Percentiles rank a stretch among this genome's conserved stretches.
Evolutionary conservation across 2,113 vertebrate genomes (phyloP).

Genomic region (Pangasianodon hypophthalmus): DNA sequence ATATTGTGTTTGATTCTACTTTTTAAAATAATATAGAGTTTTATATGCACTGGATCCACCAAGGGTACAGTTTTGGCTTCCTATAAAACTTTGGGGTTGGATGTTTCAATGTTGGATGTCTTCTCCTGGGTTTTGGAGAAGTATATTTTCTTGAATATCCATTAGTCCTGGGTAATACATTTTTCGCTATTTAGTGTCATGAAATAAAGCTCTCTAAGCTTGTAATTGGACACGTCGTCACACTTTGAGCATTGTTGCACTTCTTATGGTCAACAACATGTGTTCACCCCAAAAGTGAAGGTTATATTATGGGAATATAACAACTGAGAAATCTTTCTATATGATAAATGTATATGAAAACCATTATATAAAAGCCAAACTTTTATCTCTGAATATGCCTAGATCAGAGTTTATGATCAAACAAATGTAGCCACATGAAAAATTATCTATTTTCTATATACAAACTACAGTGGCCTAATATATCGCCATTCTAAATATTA

Average conservation of each 20-base stretch:
- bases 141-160: slow-evolving; percentile 9
- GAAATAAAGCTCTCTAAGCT: slow-evolving; percentile 1
- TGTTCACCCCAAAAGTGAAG: slow-evolving; percentile 1
- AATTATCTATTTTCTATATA: slow-evolving; percentile 54
- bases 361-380: slow-evolving; percentile 47
- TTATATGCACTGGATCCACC: slow-evolving; percentile 43
- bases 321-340: slow-evolving; percentile 23
- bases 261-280: background rate
- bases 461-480: slow-evolving; percentile 54
- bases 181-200: background rate
- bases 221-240: slow-evolving; percentile 3
- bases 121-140: slow-evolving; percentile 19
- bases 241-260: slow-evolving; percentile 29
- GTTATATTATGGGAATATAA: background rate
- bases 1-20: slow-evolving; percentile 50
- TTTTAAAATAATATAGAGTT: slow-evolving; percentile 20
- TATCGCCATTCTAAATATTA: slow-evolving; percentile 49
- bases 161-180: slow-evolving; percentile 4
- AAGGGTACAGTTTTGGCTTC: slow-evolving; percentile 41
- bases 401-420: slow-evolving; percentile 50
- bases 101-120: slow-evolving; percentile 43
- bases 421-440: slow-evolving; percentile 55
- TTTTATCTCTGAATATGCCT: slow-evolving; percentile 44
- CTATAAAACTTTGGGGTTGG: slow-evolving; percentile 36
- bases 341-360: background rate